These are phyloP conservation scores for Bucorvus abyssinicus DNA, from an alignment of 2,797 vertebrate genomes.

Conservation along the genomic window DNA sequence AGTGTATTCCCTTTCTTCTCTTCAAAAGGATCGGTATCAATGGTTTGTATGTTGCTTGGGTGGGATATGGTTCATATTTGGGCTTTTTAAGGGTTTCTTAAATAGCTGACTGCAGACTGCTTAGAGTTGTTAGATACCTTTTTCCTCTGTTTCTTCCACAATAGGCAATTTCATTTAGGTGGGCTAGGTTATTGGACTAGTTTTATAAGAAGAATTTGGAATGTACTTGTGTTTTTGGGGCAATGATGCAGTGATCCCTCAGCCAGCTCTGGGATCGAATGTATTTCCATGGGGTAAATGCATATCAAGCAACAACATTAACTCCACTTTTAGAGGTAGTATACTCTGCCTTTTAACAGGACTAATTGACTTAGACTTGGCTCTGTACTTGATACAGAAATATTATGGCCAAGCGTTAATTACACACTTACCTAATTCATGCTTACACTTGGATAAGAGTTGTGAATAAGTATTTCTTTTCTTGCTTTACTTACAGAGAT, in stretches of 20 bases:
- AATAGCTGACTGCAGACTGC: neutral
- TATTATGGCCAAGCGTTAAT: neutral
- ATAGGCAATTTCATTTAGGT: neutral
- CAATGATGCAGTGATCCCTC: neutral
- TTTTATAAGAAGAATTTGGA: neutral
- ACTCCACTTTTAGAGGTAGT: neutral
- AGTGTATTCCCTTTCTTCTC: neutral
- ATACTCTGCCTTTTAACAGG: neutral
- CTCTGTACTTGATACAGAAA: neutral
- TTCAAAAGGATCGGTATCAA: neutral
- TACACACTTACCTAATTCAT: neutral
- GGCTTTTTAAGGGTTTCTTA: neutral
- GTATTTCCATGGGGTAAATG: neutral
- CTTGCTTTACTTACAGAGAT: neutral
- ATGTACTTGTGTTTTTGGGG: neutral
- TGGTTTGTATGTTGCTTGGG: fast-evolving
- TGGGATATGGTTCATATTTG: neutral
- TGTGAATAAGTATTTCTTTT: neutral
- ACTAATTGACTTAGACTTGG: neutral
- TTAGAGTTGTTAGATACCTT: neutral
- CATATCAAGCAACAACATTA: neutral
- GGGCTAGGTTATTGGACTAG: neutral
- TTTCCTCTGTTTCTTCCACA: neutral
- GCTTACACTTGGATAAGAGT: neutral
- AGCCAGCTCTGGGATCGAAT: neutral